A percentile compares a stretch with the other conserved stretches of the same genome.
These are phyloP conservation scores for Paraplagusia blochii DNA, from an alignment of 2,113 vertebrate genomes.

Conservation along the genomic window DNA sequence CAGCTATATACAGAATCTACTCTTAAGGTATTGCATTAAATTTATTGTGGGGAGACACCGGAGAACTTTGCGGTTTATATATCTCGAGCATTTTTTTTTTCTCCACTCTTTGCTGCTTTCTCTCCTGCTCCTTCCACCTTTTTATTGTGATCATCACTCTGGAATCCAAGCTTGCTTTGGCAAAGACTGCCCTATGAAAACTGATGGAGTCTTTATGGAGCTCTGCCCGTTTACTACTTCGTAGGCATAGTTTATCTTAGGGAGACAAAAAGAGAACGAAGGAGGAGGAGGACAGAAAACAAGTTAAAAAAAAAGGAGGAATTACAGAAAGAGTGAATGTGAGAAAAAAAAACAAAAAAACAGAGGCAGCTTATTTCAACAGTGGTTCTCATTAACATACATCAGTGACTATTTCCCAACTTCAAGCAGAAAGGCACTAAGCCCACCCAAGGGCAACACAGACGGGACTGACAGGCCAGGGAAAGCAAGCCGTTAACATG, in stretches of 20 bases:
- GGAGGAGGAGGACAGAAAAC: not conserved
- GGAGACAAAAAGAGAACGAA: slow-evolving; percentile 25
- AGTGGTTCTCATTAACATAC: slow-evolving; percentile 77
- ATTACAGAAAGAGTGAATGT: slow-evolving; percentile 13
- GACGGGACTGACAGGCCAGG: slow-evolving; percentile 71
- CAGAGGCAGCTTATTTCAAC: slow-evolving; percentile 61
- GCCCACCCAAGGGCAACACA: slow-evolving; percentile 76
- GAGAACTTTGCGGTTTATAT: slow-evolving; percentile 74
- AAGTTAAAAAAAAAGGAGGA: not conserved
- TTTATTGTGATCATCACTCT: slow-evolving; percentile 77
- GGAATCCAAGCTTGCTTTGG: slow-evolving; percentile 70
- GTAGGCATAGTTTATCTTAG: slow-evolving; percentile 63
- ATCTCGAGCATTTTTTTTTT: slow-evolving; percentile 46
- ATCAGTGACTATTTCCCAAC: slow-evolving; percentile 76
- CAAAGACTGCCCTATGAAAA: slow-evolving; percentile 71
- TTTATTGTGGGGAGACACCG: slow-evolving; percentile 68
- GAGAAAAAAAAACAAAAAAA: slow-evolving; percentile 25
- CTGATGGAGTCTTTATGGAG: slow-evolving; percentile 67
- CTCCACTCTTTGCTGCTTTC: slow-evolving; percentile 40
- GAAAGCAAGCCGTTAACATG: slow-evolving; percentile 74
- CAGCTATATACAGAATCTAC: slow-evolving; percentile 63
- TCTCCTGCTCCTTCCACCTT: slow-evolving; percentile 58
- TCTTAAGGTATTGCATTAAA: slow-evolving; percentile 76
- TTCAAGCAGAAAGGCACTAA: slow-evolving; percentile 74
- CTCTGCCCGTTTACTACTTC: slow-evolving; percentile 66